These are phyloP conservation scores for Brienomyrus brachyistius DNA, from an alignment of 2,113 vertebrate species.

Conservation along the genomic window DNA sequence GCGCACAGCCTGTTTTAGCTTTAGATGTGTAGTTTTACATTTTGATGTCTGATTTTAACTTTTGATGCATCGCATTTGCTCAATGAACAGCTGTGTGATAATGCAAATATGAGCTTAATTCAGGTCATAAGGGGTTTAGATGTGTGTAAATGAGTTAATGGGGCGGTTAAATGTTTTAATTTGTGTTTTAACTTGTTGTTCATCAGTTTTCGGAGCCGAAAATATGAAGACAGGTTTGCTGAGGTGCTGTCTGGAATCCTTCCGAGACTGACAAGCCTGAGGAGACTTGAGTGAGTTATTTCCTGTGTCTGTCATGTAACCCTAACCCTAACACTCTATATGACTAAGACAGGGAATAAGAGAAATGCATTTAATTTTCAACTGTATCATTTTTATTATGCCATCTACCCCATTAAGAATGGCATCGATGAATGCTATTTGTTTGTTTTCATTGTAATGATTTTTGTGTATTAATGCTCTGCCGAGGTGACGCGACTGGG, in stretches of 20 bases:
- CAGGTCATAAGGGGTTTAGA: background rate
- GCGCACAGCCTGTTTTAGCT: background rate
- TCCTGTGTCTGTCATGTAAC: background rate
- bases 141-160: background rate
- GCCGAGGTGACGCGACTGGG: background rate
- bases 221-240: conserved; percentile 71
- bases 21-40: background rate
- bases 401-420: background rate
- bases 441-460: background rate
- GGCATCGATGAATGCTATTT: background rate
- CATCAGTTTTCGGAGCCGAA: conserved; percentile 76
- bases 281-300: conserved; percentile 71
- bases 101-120: background rate
- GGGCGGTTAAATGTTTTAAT: background rate
- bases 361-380: background rate
- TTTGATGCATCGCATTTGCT: background rate
- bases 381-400: background rate
- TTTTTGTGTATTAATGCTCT: background rate
- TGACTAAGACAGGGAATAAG: background rate
- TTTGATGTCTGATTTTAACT: background rate
- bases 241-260: conserved; percentile 67
- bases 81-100: background rate
- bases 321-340: background rate
- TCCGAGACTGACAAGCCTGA: conserved; percentile 56
- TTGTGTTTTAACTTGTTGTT: background rate